Evolutionary conservation across 2,888 invertebrate genomes (phyloP).

Genomic region (Drosophila niveifrons): DNA sequence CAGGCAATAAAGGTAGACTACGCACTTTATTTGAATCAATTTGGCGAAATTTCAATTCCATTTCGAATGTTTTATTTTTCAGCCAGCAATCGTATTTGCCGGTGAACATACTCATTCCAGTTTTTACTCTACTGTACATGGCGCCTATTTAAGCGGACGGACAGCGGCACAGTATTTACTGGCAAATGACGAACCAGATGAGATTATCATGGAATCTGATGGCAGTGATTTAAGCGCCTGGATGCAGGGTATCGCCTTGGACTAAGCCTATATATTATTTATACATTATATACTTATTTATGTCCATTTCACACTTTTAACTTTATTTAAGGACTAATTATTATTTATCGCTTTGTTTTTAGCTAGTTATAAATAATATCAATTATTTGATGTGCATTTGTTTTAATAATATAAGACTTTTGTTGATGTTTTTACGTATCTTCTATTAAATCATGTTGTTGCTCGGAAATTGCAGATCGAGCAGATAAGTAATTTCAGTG

Average conservation of each 20-base stretch:
- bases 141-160: constrained; percentile 95
- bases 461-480: constrained; percentile 47
- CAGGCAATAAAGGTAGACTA: constrained; percentile 89
- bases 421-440: constrained; percentile 21
- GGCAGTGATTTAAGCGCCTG: constrained; percentile 94
- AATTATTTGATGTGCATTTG: constrained; percentile 67
- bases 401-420: constrained; percentile 31
- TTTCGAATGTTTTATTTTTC: constrained; percentile 80
- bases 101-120: constrained; percentile 98
- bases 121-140: constrained; percentile 98
- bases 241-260: constrained; percentile 94
- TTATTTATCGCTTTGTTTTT: constrained; percentile 47
- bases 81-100: constrained; percentile 95
- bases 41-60: neutral
- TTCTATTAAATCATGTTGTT: constrained; percentile 31
- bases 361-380: constrained; percentile 73
- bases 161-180: constrained; percentile 91
- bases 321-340: constrained; percentile 4
- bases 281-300: constrained; percentile 63
- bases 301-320: constrained; percentile 26
- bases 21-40: neutral
- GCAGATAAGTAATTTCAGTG: constrained; percentile 28
- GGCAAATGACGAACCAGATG: constrained; percentile 88
- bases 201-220: constrained; percentile 90
- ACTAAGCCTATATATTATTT: constrained; percentile 84